These are phyloP conservation scores for Acanthisitta chloris DNA, from an alignment of 2,113 vertebrate genomes.

Conservation along the genomic window DNA sequence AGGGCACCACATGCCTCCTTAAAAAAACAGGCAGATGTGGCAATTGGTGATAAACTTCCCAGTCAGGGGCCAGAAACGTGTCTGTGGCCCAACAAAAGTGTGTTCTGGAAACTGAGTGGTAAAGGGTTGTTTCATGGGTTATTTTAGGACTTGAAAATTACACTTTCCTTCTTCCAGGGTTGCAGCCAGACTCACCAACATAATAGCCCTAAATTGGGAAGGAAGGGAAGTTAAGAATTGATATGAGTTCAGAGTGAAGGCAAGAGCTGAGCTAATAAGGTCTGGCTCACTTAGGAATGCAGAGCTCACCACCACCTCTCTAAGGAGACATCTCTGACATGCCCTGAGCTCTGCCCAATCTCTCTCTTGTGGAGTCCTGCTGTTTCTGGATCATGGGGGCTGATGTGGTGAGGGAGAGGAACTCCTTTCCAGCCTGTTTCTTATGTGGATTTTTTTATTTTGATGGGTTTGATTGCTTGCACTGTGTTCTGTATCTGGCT, in stretches of 20 bases:
- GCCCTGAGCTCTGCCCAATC: background rate
- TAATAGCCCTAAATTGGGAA: background rate
- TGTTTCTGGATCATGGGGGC: background rate
- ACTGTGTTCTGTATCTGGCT: background rate
- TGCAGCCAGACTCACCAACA: background rate
- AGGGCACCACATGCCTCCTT: conserved; percentile 53
- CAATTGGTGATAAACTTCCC: background rate
- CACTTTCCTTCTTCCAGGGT: background rate
- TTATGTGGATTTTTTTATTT: background rate
- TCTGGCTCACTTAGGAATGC: background rate
- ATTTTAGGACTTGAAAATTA: background rate
- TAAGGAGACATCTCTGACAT: background rate
- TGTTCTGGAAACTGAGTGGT: background rate
- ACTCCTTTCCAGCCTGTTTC: background rate
- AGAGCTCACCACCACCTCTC: background rate
- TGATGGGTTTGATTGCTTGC: background rate
- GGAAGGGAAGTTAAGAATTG: background rate
- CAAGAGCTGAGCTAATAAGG: background rate
- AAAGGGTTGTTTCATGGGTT: background rate
- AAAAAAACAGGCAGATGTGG: background rate
- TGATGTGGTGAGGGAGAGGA: background rate
- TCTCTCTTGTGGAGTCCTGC: background rate
- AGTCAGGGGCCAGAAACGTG: background rate
- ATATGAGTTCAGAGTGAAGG: background rate
- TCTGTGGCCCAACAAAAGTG: background rate